phyloP scores from a whole-genome alignment of 2,113 vertebrate species.

The Gopherus evgoodei region DNA sequence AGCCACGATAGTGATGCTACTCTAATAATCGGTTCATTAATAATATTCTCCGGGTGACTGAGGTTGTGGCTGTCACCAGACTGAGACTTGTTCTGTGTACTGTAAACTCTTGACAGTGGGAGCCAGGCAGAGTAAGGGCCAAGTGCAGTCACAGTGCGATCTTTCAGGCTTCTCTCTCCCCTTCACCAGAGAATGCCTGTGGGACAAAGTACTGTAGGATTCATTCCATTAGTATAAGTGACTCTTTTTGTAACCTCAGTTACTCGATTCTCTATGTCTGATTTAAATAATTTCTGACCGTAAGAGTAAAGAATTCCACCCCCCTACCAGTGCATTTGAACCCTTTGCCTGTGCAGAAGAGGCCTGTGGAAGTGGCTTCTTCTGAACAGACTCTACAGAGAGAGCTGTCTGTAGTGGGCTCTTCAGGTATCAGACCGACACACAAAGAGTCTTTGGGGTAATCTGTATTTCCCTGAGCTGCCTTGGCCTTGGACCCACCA shows the following conservation, averaged over 20 bases:
- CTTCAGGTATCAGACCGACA: not conserved
- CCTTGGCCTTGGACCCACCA: too few relatives aligned
- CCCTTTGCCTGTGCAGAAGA: not conserved
- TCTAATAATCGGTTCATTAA: too few relatives aligned
- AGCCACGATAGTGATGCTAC: not conserved
- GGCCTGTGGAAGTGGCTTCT: not conserved
- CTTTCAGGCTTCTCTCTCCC: too few relatives aligned
- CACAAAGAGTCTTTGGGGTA: not conserved
- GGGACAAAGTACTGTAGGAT: too few relatives aligned
- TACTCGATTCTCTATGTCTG: accelerated
- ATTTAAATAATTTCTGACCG: accelerated
- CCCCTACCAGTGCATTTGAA: not conserved
- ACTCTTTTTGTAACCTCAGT: accelerated
- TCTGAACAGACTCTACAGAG: not conserved
- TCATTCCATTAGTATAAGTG: too few relatives aligned
- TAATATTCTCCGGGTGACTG: too few relatives aligned
- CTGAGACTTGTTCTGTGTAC: too few relatives aligned
- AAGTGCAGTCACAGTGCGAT: too few relatives aligned
- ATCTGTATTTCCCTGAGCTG: not conserved
- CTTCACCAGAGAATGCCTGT: too few relatives aligned
- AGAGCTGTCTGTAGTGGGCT: not conserved
- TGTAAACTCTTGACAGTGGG: too few relatives aligned
- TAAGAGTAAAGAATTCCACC: not conserved
- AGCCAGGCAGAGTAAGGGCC: too few relatives aligned
- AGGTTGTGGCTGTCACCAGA: too few relatives aligned